These are phyloP conservation scores for Drosophila leontia DNA, from an alignment of 1,140 invertebrate genomes.

Conservation along the genomic window DNA sequence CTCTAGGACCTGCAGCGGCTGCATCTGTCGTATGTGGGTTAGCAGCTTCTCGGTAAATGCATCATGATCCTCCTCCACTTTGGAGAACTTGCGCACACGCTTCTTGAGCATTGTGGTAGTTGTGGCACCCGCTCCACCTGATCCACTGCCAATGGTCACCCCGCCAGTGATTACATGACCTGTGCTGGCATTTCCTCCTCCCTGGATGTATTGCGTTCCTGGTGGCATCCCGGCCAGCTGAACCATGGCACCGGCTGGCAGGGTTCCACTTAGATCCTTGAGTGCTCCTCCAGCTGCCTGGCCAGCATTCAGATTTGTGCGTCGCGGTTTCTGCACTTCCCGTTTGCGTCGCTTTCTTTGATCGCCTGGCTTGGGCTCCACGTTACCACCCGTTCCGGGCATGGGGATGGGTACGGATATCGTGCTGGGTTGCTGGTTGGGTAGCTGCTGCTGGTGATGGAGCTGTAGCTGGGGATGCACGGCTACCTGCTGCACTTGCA, in stretches of 20 bases:
- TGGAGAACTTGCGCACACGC: slow-evolving; percentile 92
- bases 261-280: slow-evolving; percentile 48
- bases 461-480: slow-evolving; percentile 33
- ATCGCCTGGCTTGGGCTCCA: slow-evolving; percentile 56
- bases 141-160: not conserved
- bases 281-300: slow-evolving; percentile 42
- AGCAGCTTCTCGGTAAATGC: slow-evolving; percentile 95
- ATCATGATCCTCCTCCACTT: slow-evolving; percentile 96
- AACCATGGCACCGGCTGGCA: slow-evolving; percentile 55
- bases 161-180: slow-evolving; percentile 17
- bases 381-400: not conserved
- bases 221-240: slow-evolving; percentile 47
- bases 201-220: slow-evolving; percentile 30
- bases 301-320: slow-evolving; percentile 86
- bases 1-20: slow-evolving; percentile 94
- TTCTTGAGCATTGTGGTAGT: slow-evolving; percentile 86
- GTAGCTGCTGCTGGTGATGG: slow-evolving; percentile 5
- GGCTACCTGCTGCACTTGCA: slow-evolving; percentile 22
- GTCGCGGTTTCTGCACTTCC: slow-evolving; percentile 93
- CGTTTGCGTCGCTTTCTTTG: slow-evolving; percentile 92
- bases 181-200: not conserved
- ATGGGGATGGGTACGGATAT: not conserved
- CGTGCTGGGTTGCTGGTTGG: slow-evolving; percentile 3
- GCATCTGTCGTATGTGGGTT: slow-evolving; percentile 92
- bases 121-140: not conserved